Evolutionary conservation across 2,888 invertebrate genomes (phyloP).

Genomic region (Orthonychiurus folsomi): DNA sequence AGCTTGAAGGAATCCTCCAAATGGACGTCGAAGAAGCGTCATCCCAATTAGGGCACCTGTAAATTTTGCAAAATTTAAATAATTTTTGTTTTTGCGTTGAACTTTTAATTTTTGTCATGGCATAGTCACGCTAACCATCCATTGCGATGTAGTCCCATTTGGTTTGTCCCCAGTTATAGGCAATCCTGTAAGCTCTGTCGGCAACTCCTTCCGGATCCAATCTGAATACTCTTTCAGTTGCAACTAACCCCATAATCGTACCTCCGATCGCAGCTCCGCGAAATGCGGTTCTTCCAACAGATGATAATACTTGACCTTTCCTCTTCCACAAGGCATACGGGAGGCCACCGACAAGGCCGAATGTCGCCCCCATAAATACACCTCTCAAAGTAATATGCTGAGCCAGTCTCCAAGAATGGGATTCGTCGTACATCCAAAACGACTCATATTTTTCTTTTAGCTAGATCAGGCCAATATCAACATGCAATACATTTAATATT

Average conservation of each 20-base stretch:
- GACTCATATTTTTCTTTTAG: constrained; percentile 3
- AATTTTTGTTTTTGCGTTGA: too few relatives aligned
- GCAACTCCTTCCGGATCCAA: neutral
- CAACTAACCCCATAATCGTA: neutral
- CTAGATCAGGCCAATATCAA: too few relatives aligned
- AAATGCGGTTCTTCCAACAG: neutral
- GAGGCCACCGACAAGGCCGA: neutral
- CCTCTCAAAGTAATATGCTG: constrained; percentile 1
- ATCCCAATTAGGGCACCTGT: neutral
- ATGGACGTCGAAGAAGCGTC: neutral
- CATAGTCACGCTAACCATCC: constrained; percentile 3
- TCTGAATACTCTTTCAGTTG: neutral
- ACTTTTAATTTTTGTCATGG: too few relatives aligned
- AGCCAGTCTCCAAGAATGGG: neutral
- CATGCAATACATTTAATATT: too few relatives aligned
- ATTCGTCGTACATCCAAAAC: neutral
- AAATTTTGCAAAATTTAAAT: neutral
- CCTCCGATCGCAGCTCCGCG: constrained; percentile 1
- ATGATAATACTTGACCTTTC: neutral
- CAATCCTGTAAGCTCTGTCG: neutral
- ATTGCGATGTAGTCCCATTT: constrained; percentile 1
- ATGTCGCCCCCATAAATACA: neutral
- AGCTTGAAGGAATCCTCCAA: neutral
- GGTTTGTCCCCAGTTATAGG: constrained; percentile 3
- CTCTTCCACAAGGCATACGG: neutral